phyloP scores from a whole-genome alignment of 1,140 invertebrate species.

The Periplaneta americana region DNA sequence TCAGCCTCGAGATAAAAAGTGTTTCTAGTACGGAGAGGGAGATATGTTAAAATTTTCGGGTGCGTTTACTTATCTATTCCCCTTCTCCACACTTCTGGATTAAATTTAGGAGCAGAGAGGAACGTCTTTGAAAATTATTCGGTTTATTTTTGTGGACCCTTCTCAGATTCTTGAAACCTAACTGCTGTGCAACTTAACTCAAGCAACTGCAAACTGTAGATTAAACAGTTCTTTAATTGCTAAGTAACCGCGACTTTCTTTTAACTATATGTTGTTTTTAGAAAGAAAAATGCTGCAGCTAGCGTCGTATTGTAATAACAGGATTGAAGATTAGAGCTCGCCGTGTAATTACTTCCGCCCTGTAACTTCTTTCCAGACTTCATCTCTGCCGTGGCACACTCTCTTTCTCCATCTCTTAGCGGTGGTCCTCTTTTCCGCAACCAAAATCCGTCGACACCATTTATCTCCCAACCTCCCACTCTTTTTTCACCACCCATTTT shows the following conservation, averaged over 20 bases:
- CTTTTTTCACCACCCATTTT: background rate
- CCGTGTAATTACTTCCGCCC: background rate
- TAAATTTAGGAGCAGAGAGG: no score
- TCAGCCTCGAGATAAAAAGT: no score
- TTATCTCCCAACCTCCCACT: background rate
- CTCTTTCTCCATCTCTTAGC: background rate
- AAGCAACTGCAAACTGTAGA: background rate
- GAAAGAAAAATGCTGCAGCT: background rate
- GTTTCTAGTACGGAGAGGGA: no score
- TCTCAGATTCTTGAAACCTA: background rate
- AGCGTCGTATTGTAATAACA: background rate
- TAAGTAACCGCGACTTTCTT: background rate
- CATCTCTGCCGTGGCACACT: no score
- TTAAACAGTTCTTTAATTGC: background rate
- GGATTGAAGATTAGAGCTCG: background rate
- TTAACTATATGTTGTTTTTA: background rate
- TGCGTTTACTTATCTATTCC: no score
- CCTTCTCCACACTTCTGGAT: no score
- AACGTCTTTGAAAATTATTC: background rate
- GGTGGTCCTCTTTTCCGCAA: background rate
- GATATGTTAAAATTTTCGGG: no score
- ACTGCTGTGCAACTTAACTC: background rate
- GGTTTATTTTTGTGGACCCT: background rate
- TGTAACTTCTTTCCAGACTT: background rate
- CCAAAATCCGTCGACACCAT: background rate